phyloP scores from a whole-genome alignment of 2,888 invertebrate species.

The Folsomia candida region DNA sequence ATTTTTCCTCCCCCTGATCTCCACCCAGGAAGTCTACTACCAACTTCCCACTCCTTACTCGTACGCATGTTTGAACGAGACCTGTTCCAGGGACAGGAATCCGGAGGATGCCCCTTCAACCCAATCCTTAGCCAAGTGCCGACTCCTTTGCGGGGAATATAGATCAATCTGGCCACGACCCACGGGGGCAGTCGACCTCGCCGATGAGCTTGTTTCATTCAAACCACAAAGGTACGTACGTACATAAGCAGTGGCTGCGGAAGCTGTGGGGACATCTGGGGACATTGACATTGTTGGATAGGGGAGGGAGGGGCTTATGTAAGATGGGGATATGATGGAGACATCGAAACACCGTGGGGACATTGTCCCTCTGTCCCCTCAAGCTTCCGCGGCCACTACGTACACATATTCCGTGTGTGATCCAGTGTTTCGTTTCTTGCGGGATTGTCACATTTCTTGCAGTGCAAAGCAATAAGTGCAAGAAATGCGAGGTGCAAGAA shows the following conservation, averaged over 20 bases:
- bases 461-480: too few relatives aligned
- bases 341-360: too few relatives aligned
- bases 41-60: constrained; percentile 50
- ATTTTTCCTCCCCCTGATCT: constrained; percentile 22
- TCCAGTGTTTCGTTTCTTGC: too few relatives aligned
- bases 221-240: constrained; percentile 46
- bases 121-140: constrained; percentile 62
- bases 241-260: too few relatives aligned
- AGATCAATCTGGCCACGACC: constrained; percentile 72
- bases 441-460: too few relatives aligned
- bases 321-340: too few relatives aligned
- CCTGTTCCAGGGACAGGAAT: constrained; percentile 49
- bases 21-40: constrained; percentile 47
- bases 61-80: constrained; percentile 49
- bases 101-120: constrained; percentile 49
- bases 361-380: too few relatives aligned
- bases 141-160: constrained; percentile 66
- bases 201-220: constrained; percentile 49
- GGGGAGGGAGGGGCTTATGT: too few relatives aligned
- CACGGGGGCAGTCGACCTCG: constrained; percentile 54
- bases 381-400: background rate
- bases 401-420: background rate
- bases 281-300: too few relatives aligned
- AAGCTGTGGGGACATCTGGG: too few relatives aligned
- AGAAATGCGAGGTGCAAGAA: too few relatives aligned